Evolutionary conservation across 1,140 invertebrate species (phyloP).

Genomic region (Pogonognathellus flavescens): DNA sequence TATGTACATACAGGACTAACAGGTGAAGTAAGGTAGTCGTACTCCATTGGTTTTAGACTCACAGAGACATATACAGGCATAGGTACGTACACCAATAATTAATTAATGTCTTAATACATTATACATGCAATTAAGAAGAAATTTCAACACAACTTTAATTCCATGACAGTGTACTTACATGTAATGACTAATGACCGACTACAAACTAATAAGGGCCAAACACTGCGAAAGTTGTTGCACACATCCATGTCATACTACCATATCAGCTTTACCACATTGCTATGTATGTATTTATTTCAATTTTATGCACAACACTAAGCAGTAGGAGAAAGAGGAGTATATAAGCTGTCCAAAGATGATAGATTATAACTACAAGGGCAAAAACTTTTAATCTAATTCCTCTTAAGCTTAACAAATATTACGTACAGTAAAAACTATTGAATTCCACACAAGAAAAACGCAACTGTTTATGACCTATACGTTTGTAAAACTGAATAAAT

Average conservation of each 20-base stretch:
- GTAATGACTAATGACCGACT: slow-evolving; percentile 1
- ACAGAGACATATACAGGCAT: too few relatives aligned
- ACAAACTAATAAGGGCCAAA: not conserved
- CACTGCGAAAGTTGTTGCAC: not conserved
- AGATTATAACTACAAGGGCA: not conserved
- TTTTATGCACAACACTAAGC: not conserved
- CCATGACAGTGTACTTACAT: not conserved
- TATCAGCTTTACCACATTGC: not conserved
- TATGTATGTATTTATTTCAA: slow-evolving; percentile 6
- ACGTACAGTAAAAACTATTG: too few relatives aligned
- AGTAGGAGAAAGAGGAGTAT: slow-evolving; percentile 21
- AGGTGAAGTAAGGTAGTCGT: too few relatives aligned
- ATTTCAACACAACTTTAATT: slow-evolving; percentile 21
- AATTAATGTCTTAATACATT: not conserved
- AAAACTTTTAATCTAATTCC: too few relatives aligned
- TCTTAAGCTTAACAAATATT: too few relatives aligned
- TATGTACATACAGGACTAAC: too few relatives aligned
- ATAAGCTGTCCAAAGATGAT: not conserved
- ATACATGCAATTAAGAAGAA: slow-evolving; percentile 15
- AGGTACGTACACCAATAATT: too few relatives aligned
- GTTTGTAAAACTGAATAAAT: too few relatives aligned
- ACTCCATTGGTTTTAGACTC: too few relatives aligned
- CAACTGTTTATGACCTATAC: too few relatives aligned
- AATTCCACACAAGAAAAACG: too few relatives aligned
- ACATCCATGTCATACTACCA: not conserved